Evolutionary conservation across 2,888 invertebrate species (phyloP).

Genomic region (Onthophagus sagittarius): DNA sequence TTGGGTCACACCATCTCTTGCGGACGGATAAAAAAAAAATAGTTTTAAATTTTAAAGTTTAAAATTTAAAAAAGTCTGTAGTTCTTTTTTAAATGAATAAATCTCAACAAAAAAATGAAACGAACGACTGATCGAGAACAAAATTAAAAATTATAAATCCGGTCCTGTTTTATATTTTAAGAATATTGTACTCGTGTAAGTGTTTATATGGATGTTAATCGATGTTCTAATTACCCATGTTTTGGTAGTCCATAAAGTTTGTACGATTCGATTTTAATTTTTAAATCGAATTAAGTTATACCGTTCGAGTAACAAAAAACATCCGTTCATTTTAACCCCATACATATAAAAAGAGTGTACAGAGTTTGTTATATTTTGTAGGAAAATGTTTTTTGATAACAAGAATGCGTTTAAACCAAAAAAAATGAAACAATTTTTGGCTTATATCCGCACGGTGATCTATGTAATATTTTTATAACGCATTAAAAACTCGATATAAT

Average conservation of each 20-base stretch:
- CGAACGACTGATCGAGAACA: neutral
- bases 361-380: neutral
- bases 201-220: neutral
- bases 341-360: neutral
- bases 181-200: neutral
- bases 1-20: constrained; percentile 83
- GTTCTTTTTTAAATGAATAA: constrained; percentile 5
- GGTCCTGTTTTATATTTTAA: neutral
- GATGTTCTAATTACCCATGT: neutral
- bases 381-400: neutral
- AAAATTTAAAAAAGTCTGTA: constrained; percentile 9
- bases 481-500: too few relatives aligned
- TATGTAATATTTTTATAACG: neutral
- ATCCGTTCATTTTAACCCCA: neutral
- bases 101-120: neutral
- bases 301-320: neutral
- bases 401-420: neutral
- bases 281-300: too few relatives aligned
- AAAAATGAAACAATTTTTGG: neutral
- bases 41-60: constrained; percentile 11
- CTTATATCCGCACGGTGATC: neutral
- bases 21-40: constrained; percentile 68
- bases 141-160: neutral
- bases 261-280: too few relatives aligned
- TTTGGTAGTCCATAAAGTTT: neutral